Base-by-base conservation (phyloP, 2,113 vertebrate genomes). In the Vanacampus margaritifer region DNA sequence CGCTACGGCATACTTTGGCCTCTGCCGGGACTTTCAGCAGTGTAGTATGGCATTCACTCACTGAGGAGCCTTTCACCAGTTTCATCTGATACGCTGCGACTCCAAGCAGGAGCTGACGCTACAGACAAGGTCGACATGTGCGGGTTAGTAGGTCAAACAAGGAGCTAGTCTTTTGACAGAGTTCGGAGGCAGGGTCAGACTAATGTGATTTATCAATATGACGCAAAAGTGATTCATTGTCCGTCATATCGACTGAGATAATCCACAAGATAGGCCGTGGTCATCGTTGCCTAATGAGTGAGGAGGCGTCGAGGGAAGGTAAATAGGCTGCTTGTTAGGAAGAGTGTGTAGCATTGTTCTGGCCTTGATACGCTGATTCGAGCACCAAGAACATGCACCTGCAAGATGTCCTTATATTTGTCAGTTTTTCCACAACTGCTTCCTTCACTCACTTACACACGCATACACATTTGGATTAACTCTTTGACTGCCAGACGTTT, bases 71-170 rank as follows among this genome's bases (percentile, higher is more conserved):
- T 86, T 90, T 88, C 89, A 87, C 51, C 46, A 35, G 76, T 79
- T 89, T 85, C 87, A 90, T 85, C 82, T 79, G 89, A 89, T 89
- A 86, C 81, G 75, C 86, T 87, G 86, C 67, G 87, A 86, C 83
- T 84, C 35, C 63, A 77, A 82, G 80, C 72, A 53, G 74, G 70
- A 87, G 84, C 78, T 74, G 78, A 61, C 70, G 41, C 72, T 78
- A 81, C 77, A 75, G 81, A 76, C 81, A 69, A 24, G 79, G 80
- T 84, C 60, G 80, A 88, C 84, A 81, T 83, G 79, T 82, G 79
- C 83, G 84, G 86, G 80, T 86, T 86, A 86, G 78, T 83, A 76
- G 84, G 84, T 88, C 89, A 88, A 81, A 90, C 85, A 86, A 86
- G 86, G 80, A 84, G 83, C 86, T 83, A 84, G 79, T 87, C 80